These are phyloP conservation scores for Copsychus sechellarum DNA, from an alignment of 2,113 vertebrate genomes.

Conservation along the genomic window DNA sequence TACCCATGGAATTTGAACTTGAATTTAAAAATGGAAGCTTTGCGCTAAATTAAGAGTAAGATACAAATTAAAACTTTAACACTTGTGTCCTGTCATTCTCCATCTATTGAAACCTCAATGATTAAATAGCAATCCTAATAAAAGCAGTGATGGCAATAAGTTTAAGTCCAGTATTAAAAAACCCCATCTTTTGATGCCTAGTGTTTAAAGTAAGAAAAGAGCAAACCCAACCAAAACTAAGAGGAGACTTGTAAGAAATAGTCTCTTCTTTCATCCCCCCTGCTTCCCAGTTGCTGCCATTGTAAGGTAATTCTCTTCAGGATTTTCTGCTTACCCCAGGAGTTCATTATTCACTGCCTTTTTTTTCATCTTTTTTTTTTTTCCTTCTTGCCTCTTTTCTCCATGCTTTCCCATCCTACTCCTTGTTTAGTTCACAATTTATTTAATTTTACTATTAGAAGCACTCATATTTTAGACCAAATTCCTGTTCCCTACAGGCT, in stretches of 20 bases:
- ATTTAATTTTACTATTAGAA: neutral
- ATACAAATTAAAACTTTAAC: neutral
- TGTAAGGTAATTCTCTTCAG: neutral
- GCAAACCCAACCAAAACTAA: neutral
- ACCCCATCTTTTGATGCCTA: neutral
- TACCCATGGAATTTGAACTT: neutral
- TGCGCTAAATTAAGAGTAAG: neutral
- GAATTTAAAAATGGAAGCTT: neutral
- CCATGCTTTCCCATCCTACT: neutral
- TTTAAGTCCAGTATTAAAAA: neutral
- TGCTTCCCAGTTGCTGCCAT: neutral
- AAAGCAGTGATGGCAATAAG: neutral
- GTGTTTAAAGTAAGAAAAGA: neutral
- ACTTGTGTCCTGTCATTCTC: neutral
- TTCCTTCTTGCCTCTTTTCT: neutral
- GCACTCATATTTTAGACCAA: neutral
- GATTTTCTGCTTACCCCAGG: neutral
- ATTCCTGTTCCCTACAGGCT: neutral
- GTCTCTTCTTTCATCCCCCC: neutral
- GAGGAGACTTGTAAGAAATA: neutral
- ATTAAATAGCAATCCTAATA: neutral
- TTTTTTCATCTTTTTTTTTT: accelerated
- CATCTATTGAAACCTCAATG: neutral
- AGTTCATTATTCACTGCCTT: neutral
- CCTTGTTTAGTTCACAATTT: neutral